Percentiles rank a stretch among this genome's conserved stretches.
Evolutionary conservation across 2,797 vertebrate species (phyloP).

Genomic region (Bradypodion ventrale): DNA sequence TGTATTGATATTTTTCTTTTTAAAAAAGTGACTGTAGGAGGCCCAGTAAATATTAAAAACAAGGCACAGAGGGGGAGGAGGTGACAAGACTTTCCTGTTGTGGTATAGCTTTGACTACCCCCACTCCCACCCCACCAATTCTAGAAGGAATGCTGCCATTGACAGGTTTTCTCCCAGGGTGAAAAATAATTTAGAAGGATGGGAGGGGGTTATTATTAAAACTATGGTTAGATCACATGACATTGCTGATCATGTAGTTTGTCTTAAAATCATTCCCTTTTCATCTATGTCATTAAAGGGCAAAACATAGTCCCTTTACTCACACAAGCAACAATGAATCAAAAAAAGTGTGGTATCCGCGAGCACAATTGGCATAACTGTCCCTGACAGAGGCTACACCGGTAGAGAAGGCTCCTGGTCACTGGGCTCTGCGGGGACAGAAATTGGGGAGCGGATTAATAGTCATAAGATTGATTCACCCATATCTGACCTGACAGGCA

Average conservation of each 20-base stretch:
- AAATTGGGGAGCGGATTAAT: no score
- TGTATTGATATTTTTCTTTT: neutral
- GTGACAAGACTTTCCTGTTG: neutral
- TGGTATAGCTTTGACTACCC: neutral
- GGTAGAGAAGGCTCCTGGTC: no score
- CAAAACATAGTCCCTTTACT: no score
- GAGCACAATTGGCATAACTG: no score
- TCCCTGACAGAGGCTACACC: no score
- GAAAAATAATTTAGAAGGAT: neutral
- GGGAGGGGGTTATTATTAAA: neutral
- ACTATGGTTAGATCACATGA: neutral
- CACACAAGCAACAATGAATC: no score
- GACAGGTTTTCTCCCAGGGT: neutral
- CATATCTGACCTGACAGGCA: no score
- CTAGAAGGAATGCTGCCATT: neutral
- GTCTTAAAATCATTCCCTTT: no score
- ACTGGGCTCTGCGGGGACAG: no score
- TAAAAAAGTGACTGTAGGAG: neutral
- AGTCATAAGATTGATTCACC: no score
- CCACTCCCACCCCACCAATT: neutral
- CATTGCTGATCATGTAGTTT: neutral
- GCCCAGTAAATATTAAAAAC: neutral
- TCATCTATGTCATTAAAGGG: no score
- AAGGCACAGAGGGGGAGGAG: neutral
- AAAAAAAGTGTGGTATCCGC: no score